Conservation (phyloP, 2,888 invertebrate genomes). For the Brachypalpus laphriformis region DNA sequence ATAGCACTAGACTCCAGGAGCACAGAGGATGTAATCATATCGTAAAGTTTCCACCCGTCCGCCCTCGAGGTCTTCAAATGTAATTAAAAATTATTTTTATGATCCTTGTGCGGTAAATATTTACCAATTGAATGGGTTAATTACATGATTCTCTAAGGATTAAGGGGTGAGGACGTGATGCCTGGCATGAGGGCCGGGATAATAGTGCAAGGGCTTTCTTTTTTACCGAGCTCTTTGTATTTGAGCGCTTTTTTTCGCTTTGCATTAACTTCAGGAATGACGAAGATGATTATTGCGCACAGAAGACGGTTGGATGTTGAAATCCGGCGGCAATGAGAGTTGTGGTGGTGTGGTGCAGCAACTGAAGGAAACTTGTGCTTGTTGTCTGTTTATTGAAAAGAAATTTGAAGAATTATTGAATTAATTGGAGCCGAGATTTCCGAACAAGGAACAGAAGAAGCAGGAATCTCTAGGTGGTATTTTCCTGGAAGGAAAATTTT, state of each 20-base stretch:
- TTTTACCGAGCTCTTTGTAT: not conserved
- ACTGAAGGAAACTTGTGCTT: not conserved
- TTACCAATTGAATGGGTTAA: conserved; percentile 75
- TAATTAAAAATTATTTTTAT: conserved; percentile 76
- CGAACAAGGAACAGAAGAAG: not conserved
- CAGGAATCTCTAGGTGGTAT: not conserved
- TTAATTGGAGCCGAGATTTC: conserved; percentile 39
- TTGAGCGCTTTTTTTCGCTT: not conserved
- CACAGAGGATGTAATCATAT: conserved; percentile 42
- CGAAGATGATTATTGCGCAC: conserved; percentile 20
- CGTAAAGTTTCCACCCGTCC: conserved; percentile 19
- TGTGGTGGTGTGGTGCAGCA: not conserved
- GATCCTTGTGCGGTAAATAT: conserved; percentile 74
- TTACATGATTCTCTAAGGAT: conserved; percentile 66
- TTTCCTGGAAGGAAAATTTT: not conserved
- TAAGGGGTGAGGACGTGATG: conserved; percentile 32
- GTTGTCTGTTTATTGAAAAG: conserved; percentile 47
- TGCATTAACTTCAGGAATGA: conserved; percentile 25
- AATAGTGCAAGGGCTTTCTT: conserved; percentile 1
- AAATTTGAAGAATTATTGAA: conserved; percentile 43
- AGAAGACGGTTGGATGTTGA: conserved; percentile 10
- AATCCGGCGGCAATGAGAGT: not conserved
- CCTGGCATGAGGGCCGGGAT: conserved; percentile 28
- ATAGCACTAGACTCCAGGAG: conserved; percentile 15
- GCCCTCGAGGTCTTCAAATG: conserved; percentile 58